A percentile compares a stretch with the other conserved stretches of the same genome.
Evolutionary conservation across 2,113 vertebrate species (phyloP).

Genomic region (Zosterops japonicus): DNA sequence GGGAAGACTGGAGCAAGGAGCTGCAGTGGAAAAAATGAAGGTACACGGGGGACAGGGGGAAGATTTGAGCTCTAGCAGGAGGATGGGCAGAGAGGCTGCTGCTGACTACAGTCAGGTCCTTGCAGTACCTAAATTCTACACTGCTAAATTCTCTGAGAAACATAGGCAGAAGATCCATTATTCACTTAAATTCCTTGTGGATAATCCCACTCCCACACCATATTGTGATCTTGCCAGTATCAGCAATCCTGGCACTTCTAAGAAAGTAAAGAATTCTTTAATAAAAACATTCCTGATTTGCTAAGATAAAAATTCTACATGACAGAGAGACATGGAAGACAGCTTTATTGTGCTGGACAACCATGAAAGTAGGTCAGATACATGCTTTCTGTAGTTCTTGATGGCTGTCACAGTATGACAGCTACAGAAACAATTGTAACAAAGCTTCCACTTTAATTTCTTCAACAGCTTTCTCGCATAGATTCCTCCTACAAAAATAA

Average conservation of each 20-base stretch:
- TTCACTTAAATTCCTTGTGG: background rate
- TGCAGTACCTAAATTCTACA: background rate
- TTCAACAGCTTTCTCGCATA: constrained; percentile 64
- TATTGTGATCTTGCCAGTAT: background rate
- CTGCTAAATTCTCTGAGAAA: background rate
- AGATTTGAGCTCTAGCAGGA: rapidly evolving
- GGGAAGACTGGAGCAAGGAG: background rate
- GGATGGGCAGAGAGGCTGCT: background rate
- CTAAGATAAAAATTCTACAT: constrained; percentile 62
- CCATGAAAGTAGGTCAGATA: constrained; percentile 66
- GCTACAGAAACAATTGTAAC: constrained; percentile 53
- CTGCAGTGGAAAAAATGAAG: background rate
- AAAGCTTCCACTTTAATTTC: constrained; percentile 71
- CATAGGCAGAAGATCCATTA: background rate
- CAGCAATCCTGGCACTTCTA: background rate
- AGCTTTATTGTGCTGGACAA: constrained; percentile 30
- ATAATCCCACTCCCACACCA: background rate
- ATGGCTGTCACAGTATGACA: constrained; percentile 40
- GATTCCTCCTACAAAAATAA: constrained; percentile 61
- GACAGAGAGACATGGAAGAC: constrained; percentile 66
- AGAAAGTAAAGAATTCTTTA: constrained; percentile 9
- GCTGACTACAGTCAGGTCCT: background rate
- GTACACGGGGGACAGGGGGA: too few species aligned
- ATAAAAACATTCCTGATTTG: constrained; percentile 64
- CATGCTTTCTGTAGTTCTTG: constrained; percentile 72